Evolutionary conservation across 2,888 invertebrate genomes (phyloP).

Genomic region (Ecliptopera silaceata): DNA sequence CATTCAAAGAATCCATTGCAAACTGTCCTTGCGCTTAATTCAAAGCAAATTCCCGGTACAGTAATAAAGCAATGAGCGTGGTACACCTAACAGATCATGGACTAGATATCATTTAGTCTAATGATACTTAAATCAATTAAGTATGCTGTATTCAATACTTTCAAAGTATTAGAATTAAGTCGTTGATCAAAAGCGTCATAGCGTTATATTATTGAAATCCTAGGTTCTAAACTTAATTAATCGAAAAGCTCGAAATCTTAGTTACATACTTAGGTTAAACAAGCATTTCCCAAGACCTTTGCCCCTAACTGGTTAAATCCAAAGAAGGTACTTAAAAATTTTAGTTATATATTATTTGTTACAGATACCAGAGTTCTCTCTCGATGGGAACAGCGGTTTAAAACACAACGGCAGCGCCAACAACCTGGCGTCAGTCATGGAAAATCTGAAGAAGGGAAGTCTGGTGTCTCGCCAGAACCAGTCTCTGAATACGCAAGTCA

Average conservation of each 20-base stretch:
- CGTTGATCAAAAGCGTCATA: too few relatives aligned
- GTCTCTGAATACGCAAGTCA: constrained; percentile 78
- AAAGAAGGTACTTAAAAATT: too few relatives aligned
- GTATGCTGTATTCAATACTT: too few relatives aligned
- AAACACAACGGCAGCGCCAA: constrained; percentile 79
- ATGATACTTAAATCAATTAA: too few relatives aligned
- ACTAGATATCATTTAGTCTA: constrained; percentile 23
- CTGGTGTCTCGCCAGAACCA: constrained; percentile 73
- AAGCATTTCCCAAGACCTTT: too few relatives aligned
- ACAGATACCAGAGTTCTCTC: constrained; percentile 83
- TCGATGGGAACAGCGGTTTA: constrained; percentile 82
- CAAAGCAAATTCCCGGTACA: constrained; percentile 67
- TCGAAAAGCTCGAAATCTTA: too few relatives aligned
- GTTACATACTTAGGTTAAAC: too few relatives aligned
- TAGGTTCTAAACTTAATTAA: too few relatives aligned
- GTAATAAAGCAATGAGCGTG: constrained; percentile 54
- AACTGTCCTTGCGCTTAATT: constrained; percentile 76
- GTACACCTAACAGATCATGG: constrained; percentile 41
- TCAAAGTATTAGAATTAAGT: too few relatives aligned
- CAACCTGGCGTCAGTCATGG: constrained; percentile 87
- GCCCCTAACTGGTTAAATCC: too few relatives aligned
- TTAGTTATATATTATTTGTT: constrained; percentile 41
- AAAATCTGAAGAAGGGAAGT: constrained; percentile 88
- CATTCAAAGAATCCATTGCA: constrained; percentile 69
- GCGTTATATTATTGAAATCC: too few relatives aligned